Base-by-base conservation (phyloP, 2,888 invertebrate species). In the Dioctria rufipes region DNA sequence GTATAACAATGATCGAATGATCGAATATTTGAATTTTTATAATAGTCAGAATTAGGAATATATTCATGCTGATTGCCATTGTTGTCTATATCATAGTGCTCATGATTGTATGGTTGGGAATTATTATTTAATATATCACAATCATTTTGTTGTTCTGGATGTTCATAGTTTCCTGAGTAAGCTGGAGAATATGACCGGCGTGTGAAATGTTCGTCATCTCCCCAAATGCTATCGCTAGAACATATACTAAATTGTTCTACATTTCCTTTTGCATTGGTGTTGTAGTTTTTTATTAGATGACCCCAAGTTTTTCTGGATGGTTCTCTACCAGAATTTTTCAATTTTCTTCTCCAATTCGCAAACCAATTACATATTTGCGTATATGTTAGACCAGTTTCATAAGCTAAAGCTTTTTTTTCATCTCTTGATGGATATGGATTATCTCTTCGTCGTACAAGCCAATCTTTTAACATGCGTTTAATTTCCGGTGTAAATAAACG, bases 361-460 rank as follows among this genome's bases (percentile, higher is more conserved):
- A 95, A 95, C 95, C 95, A 95, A 88, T 95, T 95, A 83, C 88
- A 91, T 88, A 94, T 94, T 91, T 95, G 94, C 85, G 94, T 94
- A 85, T 94, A 94, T 37, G 94, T 95, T 40, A 95, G 90, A 65
- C 94, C 94, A 13, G 94, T 94, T 88, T 94, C 93, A 39, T 92
- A 89, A 2, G 94, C 94, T 81, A 95, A 88, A 75, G 91, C 90
- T 88, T 94, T 94, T 86, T 95, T 95, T 87, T 95, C 94, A 84
- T 94, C 94, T 82, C 95, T 90, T 86, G 93, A 94, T 1, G 95
- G 94, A 88, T 95, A 95, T 0, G 95, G 95, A 87, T 95, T 94
- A 83, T 94, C 94, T 86, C 94, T 91, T 84, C 94, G 90, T 63
- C 94, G 90, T 13, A 95, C 92, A 11, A 95, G 90, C 95, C 95